Percentiles rank a stretch among this genome's conserved stretches.
phyloP scores from a whole-genome alignment of 1,140 invertebrate species.

The Chrysoperla carnea region DNA sequence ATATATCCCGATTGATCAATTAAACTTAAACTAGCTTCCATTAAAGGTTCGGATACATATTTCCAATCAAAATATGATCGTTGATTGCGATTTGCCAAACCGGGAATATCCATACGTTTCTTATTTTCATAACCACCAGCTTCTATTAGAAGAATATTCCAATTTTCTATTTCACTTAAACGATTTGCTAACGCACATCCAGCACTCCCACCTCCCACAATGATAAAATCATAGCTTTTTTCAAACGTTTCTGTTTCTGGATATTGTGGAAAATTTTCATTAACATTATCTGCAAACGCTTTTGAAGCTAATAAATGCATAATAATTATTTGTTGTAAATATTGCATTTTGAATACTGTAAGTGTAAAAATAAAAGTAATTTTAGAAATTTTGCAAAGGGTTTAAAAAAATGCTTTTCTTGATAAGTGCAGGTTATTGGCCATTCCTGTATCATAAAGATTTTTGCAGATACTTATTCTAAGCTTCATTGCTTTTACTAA shows the following conservation, averaged over 20 bases:
- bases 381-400: too few relatives aligned
- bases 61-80: conserved; percentile 24
- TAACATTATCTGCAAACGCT: too few relatives aligned
- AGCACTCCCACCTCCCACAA: conserved; percentile 45
- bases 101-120: conserved; percentile 10
- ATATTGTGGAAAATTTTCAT: too few relatives aligned
- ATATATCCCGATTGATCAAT: conserved; percentile 6
- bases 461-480: too few relatives aligned
- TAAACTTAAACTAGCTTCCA: conserved; percentile 9
- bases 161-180: conserved; percentile 13
- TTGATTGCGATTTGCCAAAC: conserved; percentile 2
- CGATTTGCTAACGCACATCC: conserved; percentile 34
- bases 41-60: conserved; percentile 19
- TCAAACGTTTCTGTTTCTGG: background rate
- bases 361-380: too few relatives aligned
- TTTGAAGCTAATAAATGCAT: too few relatives aligned
- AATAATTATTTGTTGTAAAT: too few relatives aligned
- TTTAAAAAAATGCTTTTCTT: too few relatives aligned
- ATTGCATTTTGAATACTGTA: too few relatives aligned
- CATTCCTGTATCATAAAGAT: too few relatives aligned
- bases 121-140: conserved; percentile 25
- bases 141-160: conserved; percentile 33
- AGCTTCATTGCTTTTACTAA: too few relatives aligned
- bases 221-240: conserved; percentile 24
- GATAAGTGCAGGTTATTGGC: too few relatives aligned